These are phyloP conservation scores for Thymelicus lineola DNA, from an alignment of 2,888 invertebrate species.

Conservation along the genomic window DNA sequence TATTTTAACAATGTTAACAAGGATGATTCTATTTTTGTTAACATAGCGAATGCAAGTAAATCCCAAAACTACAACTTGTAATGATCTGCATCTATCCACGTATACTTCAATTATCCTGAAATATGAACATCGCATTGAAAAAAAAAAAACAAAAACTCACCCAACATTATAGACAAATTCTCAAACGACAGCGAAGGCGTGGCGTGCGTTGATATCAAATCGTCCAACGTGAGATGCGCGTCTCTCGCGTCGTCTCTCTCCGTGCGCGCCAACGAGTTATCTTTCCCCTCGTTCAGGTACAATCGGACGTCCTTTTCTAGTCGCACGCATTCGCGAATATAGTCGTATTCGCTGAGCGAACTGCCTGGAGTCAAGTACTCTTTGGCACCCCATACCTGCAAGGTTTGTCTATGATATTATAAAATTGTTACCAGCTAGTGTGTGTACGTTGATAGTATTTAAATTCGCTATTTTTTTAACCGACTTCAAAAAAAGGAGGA, in stretches of 20 bases:
- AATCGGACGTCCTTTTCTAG: constrained; percentile 94
- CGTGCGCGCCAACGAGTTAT: constrained; percentile 90
- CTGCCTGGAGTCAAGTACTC: constrained; percentile 95
- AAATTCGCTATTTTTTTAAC: too few species aligned
- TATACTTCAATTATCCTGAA: too few species aligned
- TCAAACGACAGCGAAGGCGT: constrained; percentile 92
- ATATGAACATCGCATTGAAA: too few species aligned
- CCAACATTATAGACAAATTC: constrained; percentile 93
- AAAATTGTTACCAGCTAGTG: neutral
- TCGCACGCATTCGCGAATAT: constrained; percentile 96
- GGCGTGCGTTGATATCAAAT: constrained; percentile 89
- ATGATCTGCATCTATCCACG: too few species aligned
- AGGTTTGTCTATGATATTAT: neutral
- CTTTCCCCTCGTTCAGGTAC: constrained; percentile 87
- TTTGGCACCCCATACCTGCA: constrained; percentile 92
- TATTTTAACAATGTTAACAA: too few species aligned
- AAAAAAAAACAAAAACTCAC: constrained; percentile 84
- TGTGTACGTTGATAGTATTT: too few species aligned
- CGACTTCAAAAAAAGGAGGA: too few species aligned
- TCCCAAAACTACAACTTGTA: too few species aligned
- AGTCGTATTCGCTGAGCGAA: constrained; percentile 94
- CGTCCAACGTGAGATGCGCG: constrained; percentile 90
- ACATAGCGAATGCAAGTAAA: too few species aligned
- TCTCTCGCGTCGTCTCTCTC: constrained; percentile 93
- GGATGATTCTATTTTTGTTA: too few species aligned